These are phyloP conservation scores for Ammodytes marinus DNA, from an alignment of 2,113 vertebrate genomes.

Conservation along the genomic window DNA sequence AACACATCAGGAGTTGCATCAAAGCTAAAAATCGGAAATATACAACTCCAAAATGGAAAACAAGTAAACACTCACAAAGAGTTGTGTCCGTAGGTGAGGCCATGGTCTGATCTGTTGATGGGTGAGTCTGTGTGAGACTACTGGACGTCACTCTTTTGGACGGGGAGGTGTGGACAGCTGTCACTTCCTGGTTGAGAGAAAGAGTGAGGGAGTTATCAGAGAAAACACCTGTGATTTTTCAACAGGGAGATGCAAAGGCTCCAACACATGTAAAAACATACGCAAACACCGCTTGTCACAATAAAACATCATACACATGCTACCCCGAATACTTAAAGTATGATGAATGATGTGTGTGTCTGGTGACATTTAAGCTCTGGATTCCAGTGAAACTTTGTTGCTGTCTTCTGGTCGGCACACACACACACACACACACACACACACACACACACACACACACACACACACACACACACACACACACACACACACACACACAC, in stretches of 20 bases:
- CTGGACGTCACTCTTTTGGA: constrained; percentile 48
- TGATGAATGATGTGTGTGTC: constrained; percentile 34
- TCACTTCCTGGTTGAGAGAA: constrained; percentile 75
- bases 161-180: constrained; percentile 38
- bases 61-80: constrained; percentile 65
- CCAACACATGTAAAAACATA: not conserved
- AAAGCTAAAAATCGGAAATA: not conserved
- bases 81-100: constrained; percentile 39
- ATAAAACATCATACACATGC: not conserved
- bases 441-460: constrained; percentile 16
- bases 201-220: constrained; percentile 56
- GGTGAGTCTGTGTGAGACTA: constrained; percentile 13
- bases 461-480: constrained; percentile 19
- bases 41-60: not conserved
- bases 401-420: constrained; percentile 6
- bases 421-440: constrained; percentile 28
- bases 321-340: not conserved
- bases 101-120: constrained; percentile 49
- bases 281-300: not conserved
- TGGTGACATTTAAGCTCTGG: constrained; percentile 32
- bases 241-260: constrained; percentile 24
- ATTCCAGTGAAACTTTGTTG: constrained; percentile 35
- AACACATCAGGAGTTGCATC: constrained; percentile 9
- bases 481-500: constrained; percentile 15
- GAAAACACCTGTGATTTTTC: constrained; percentile 72